These are phyloP conservation scores for Psilopogon haemacephalus DNA, from an alignment of 2,113 vertebrate species.

Conservation along the genomic window DNA sequence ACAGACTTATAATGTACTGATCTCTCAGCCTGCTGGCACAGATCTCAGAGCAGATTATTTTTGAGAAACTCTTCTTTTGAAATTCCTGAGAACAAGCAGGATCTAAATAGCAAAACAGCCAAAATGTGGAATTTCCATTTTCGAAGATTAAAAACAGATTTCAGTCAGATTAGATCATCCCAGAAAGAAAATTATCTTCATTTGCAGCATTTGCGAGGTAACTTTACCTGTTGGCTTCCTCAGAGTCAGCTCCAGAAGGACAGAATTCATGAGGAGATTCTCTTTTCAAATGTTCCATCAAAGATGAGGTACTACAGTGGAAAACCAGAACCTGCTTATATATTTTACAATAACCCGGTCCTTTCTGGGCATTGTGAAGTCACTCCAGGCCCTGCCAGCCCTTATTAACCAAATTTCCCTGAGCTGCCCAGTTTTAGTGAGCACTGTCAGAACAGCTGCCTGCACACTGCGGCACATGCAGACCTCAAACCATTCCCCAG, in stretches of 20 bases:
- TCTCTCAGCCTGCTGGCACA: background rate
- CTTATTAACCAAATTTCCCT: constrained; percentile 57
- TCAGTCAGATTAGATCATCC: constrained; percentile 52
- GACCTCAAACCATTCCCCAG: constrained; percentile 58
- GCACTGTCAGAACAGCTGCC: constrained; percentile 43
- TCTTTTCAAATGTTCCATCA: constrained; percentile 74
- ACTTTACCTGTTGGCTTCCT: constrained; percentile 74
- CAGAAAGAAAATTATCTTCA: constrained; percentile 68
- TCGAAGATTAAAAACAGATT: constrained; percentile 67
- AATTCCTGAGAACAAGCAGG: background rate
- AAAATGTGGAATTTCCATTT: constrained; percentile 32
- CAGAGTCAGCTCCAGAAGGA: constrained; percentile 71
- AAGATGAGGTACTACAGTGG: constrained; percentile 72
- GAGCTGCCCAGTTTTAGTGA: constrained; percentile 43
- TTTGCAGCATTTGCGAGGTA: constrained; percentile 68
- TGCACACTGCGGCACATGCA: constrained; percentile 32
- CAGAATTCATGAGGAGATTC: constrained; percentile 69
- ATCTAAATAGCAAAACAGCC: constrained; percentile 45
- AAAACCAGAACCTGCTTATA: constrained; percentile 76
- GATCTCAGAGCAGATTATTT: background rate
- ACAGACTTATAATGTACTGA: background rate
- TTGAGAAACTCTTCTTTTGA: constrained; percentile 2
- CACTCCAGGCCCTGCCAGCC: constrained; percentile 70
- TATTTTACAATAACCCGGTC: constrained; percentile 66
- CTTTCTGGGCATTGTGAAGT: constrained; percentile 68